These are phyloP conservation scores for Parelbella ahira DNA, from an alignment of 2,888 invertebrate genomes.

Conservation along the genomic window DNA sequence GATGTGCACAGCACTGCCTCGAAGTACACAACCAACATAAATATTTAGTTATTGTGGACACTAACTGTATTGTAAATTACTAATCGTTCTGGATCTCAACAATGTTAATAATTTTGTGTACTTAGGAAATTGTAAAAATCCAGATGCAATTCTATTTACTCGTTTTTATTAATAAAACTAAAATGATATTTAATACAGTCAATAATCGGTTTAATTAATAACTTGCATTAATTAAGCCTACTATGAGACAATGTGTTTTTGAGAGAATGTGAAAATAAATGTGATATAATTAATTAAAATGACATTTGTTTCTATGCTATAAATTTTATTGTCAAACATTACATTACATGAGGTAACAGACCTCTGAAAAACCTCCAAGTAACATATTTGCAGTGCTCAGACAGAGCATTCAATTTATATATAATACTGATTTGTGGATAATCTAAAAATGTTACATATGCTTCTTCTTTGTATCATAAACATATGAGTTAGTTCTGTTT, in stretches of 20 bases:
- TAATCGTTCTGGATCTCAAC: no score
- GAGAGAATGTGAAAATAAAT: slow-evolving; percentile 22
- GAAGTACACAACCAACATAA: no score
- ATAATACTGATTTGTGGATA: slow-evolving; percentile 50
- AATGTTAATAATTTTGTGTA: no score
- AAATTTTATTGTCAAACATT: slow-evolving; percentile 69
- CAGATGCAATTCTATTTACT: no score
- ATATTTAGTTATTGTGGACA: no score
- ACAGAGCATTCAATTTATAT: slow-evolving; percentile 48
- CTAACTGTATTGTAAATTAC: no score
- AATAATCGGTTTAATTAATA: no score
- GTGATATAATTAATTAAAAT: slow-evolving; percentile 28
- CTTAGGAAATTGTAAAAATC: no score
- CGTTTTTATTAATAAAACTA: no score
- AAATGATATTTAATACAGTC: no score
- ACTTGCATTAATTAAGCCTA: no score
- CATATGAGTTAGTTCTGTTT: slow-evolving; percentile 22
- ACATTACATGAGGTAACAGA: slow-evolving; percentile 52
- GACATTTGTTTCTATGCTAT: slow-evolving; percentile 43
- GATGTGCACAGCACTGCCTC: no score
- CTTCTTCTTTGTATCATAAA: slow-evolving; percentile 19
- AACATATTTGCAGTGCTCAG: slow-evolving; percentile 48
- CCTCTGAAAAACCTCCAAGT: slow-evolving; percentile 47
- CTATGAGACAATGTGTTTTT: background rate
- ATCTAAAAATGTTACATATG: slow-evolving; percentile 26